phyloP scores from a whole-genome alignment of 1,140 invertebrate genomes.

The Pseudomyrmex sp. region DNA sequence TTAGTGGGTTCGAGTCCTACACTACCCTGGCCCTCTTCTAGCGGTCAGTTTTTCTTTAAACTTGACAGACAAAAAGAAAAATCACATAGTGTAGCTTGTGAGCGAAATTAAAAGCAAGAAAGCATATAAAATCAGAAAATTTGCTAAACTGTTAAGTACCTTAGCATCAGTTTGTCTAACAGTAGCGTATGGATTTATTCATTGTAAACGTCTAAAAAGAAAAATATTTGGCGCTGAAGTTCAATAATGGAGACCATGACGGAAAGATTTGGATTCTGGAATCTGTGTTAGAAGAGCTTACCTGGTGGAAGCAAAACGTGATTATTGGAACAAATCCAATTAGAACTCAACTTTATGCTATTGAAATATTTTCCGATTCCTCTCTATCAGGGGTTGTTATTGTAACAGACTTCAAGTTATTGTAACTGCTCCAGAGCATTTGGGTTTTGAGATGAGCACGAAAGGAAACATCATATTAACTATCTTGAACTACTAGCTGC shows the following conservation, averaged over 20 bases:
- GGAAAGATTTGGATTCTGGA: slow-evolving; percentile 3
- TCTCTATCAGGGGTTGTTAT: slow-evolving; percentile 35
- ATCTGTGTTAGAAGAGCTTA: background rate
- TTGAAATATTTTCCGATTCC: slow-evolving; percentile 28
- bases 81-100: background rate
- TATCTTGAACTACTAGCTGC: slow-evolving; percentile 46
- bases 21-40: no score
- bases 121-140: slow-evolving; percentile 56
- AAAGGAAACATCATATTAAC: slow-evolving; percentile 39
- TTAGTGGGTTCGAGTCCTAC: no score
- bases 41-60: background rate
- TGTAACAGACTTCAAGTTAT: no score
- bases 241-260: background rate
- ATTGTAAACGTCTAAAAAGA: slow-evolving; percentile 59
- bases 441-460: slow-evolving; percentile 18
- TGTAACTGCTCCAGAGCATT: background rate
- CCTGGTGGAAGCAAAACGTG: slow-evolving; percentile 67
- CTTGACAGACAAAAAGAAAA: slow-evolving; percentile 9
- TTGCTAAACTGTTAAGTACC: slow-evolving; percentile 53
- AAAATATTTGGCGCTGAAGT: slow-evolving; percentile 35
- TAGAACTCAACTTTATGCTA: background rate
- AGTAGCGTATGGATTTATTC: slow-evolving; percentile 55
- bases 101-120: background rate
- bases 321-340: slow-evolving; percentile 45
- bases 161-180: slow-evolving; percentile 55